phyloP scores from a whole-genome alignment of 1,140 invertebrate species.

The Zaprionus gabonicus region DNA sequence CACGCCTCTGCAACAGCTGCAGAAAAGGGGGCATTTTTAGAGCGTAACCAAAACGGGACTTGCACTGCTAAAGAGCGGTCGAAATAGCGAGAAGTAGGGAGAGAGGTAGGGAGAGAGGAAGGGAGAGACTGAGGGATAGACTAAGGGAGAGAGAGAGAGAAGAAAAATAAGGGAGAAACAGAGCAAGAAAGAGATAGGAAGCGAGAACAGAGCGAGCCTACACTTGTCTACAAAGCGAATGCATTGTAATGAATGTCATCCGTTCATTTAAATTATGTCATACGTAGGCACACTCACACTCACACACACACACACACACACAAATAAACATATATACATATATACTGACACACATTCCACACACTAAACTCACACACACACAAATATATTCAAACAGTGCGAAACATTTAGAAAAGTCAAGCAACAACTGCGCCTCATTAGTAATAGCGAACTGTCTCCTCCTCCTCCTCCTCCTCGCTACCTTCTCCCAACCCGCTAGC shows the following conservation, averaged over 20 bases:
- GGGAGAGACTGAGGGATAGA: neutral
- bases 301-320: constrained; percentile 27
- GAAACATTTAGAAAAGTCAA: constrained; percentile 25
- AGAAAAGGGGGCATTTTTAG: constrained; percentile 43
- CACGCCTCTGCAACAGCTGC: neutral
- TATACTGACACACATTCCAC: constrained; percentile 15
- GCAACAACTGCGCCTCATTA: constrained; percentile 70
- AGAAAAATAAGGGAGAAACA: neutral
- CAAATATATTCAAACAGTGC: neutral
- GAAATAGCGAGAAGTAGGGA: neutral
- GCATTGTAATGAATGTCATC: constrained; percentile 80
- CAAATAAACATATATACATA: constrained; percentile 42
- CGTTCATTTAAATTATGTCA: constrained; percentile 82
- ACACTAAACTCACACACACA: neutral
- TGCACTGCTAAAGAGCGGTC: neutral
- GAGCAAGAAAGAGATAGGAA: neutral
- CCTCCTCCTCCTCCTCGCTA: neutral
- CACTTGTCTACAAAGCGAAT: constrained; percentile 47
- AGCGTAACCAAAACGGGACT: constrained; percentile 50
- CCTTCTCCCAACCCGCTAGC: neutral
- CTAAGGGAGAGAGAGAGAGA: neutral
- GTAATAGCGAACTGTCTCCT: constrained; percentile 44
- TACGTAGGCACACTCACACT: constrained; percentile 34
- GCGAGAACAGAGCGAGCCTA: neutral
- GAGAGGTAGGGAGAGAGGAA: neutral